Percentiles rank a stretch among this genome's conserved stretches.
Evolutionary conservation across 1,140 invertebrate genomes (phyloP).

Genomic region (Eurosta solidaginis): DNA sequence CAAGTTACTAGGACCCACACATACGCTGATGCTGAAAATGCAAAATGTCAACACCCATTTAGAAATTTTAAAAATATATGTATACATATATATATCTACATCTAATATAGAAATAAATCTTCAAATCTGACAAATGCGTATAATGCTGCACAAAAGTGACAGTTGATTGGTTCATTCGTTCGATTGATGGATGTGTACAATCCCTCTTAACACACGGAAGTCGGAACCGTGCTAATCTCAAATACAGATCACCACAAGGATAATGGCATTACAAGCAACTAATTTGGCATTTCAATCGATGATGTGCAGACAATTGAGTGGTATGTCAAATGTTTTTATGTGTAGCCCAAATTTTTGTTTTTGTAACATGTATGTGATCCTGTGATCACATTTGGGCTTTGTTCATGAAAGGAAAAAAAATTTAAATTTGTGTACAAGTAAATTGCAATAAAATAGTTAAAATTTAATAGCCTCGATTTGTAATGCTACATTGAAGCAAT

Average conservation of each 20-base stretch:
- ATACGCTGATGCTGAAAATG: background rate
- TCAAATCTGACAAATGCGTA: background rate
- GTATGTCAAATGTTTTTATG: background rate
- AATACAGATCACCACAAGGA: background rate
- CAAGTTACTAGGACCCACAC: background rate
- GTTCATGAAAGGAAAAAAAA: background rate
- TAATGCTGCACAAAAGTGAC: background rate
- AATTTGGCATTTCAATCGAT: background rate
- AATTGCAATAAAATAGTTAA: background rate
- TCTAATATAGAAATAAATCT: background rate
- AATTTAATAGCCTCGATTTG: background rate
- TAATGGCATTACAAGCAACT: conserved; percentile 23
- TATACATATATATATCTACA: no score
- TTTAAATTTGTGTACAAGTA: background rate
- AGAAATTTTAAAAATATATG: background rate
- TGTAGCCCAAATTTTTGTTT: background rate
- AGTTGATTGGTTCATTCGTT: background rate
- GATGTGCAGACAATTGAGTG: background rate
- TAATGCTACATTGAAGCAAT: background rate
- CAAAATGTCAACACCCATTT: conserved; percentile 25
- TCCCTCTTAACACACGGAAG: background rate
- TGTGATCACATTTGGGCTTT: background rate
- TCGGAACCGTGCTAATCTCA: background rate
- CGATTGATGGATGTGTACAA: conserved; percentile 4
- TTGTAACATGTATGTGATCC: background rate